Evolutionary conservation across 2,888 invertebrate genomes (phyloP).

Genomic region (Didymodactylos carnosus): DNA sequence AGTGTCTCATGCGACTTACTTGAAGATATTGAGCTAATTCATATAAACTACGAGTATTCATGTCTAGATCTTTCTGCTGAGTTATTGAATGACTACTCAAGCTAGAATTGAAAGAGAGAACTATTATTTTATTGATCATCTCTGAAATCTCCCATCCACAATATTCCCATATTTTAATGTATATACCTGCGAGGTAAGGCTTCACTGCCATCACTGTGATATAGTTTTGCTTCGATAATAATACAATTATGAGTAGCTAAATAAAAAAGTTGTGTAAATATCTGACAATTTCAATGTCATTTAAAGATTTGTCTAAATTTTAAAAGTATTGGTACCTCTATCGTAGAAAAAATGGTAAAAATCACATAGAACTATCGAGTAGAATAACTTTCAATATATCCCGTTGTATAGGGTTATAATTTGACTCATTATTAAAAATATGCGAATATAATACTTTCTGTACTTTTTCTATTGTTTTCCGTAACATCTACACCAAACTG

Average conservation of each 20-base stretch:
- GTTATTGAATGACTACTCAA: not conserved
- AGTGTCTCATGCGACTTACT: constrained; percentile 21
- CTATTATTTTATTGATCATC: too few species aligned
- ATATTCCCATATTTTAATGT: not conserved
- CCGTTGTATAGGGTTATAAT: too few species aligned
- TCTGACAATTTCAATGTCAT: too few species aligned
- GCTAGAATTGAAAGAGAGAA: not conserved
- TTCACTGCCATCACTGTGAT: constrained; percentile 80
- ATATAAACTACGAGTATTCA: constrained; percentile 70
- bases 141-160: not conserved
- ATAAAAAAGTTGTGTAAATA: too few species aligned
- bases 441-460: constrained; percentile 40
- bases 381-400: too few species aligned
- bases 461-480: constrained; percentile 68
- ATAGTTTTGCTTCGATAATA: constrained; percentile 73
- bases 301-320: not conserved
- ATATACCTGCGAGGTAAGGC: constrained; percentile 36
- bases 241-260: constrained; percentile 75
- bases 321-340: too few species aligned
- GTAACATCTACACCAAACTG: constrained; percentile 98
- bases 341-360: too few species aligned
- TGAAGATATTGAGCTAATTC: constrained; percentile 73
- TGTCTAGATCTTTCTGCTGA: constrained; percentile 15
- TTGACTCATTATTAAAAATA: not conserved
- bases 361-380: too few species aligned